Percentiles rank a stretch among this genome's conserved stretches.
phyloP scores from a whole-genome alignment of 2,888 invertebrate species.

The Agriopis leucophaearia region DNA sequence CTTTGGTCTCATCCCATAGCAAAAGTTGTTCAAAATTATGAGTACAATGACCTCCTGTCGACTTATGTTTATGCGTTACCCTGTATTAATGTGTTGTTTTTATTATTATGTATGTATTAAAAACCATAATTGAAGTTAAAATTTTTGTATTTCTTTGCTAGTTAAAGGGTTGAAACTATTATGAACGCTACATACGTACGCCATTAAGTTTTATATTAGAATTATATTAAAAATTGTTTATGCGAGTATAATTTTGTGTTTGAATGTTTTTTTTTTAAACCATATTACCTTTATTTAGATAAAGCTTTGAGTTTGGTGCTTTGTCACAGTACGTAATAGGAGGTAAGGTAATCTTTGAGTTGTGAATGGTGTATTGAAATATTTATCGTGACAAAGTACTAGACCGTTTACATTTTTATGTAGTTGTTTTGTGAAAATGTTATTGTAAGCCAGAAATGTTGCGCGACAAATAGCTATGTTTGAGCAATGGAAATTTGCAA shows the following conservation, averaged over 20 bases:
- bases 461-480: neutral
- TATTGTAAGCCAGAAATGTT: neutral
- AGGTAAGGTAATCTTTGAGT: neutral
- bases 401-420: neutral
- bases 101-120: too few relatives aligned
- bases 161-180: neutral
- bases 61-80: too few relatives aligned
- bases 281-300: conserved; percentile 11
- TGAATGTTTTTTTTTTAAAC: conserved; percentile 18
- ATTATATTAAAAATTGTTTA: conserved; percentile 7
- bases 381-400: conserved; percentile 16
- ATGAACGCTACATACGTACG: conserved; percentile 12
- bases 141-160: neutral
- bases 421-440: conserved; percentile 12
- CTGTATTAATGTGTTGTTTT: too few relatives aligned
- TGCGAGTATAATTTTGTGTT: conserved; percentile 15
- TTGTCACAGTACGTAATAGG: conserved; percentile 8
- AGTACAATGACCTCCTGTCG: too few relatives aligned
- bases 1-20: too few relatives aligned
- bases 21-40: too few relatives aligned
- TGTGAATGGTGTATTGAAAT: conserved; percentile 4
- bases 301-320: conserved; percentile 7
- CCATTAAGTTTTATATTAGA: conserved; percentile 32
- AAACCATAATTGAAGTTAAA: too few relatives aligned
- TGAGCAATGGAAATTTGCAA: neutral